Percentiles rank a stretch among this genome's conserved stretches.
Evolutionary conservation across 2,888 invertebrate genomes (phyloP).

Genomic region (Lithophane socia): DNA sequence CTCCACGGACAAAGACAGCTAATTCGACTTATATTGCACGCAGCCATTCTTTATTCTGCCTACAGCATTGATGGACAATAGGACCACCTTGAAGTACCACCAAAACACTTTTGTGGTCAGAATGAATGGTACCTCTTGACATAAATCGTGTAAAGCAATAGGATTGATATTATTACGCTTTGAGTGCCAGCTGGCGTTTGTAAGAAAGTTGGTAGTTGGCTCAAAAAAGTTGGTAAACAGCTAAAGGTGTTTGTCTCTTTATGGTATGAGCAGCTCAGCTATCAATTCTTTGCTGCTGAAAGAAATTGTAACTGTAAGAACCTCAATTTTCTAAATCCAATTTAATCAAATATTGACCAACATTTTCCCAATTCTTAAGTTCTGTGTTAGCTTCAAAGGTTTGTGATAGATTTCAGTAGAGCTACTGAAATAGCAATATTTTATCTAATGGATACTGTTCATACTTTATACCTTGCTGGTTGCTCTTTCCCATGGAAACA

Average conservation of each 20-base stretch:
- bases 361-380: neutral
- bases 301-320: neutral
- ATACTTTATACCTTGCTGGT: neutral
- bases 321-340: neutral
- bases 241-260: neutral
- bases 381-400: neutral
- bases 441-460: neutral
- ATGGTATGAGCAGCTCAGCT: neutral
- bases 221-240: neutral
- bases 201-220: slow-evolving; percentile 15
- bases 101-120: slow-evolving; percentile 78
- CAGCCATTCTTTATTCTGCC: slow-evolving; percentile 52
- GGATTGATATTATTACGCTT: slow-evolving; percentile 52
- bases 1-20: slow-evolving; percentile 73
- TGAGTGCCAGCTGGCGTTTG: slow-evolving; percentile 56
- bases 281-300: neutral
- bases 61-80: slow-evolving; percentile 63
- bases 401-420: neutral
- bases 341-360: neutral
- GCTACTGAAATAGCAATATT: neutral
- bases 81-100: slow-evolving; percentile 80
- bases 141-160: slow-evolving; percentile 67
- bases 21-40: slow-evolving; percentile 81
- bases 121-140: slow-evolving; percentile 60
- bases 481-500: too few relatives aligned